Conservation (phyloP, 2,113 vertebrate species). For the Emydura subglobosa region DNA sequence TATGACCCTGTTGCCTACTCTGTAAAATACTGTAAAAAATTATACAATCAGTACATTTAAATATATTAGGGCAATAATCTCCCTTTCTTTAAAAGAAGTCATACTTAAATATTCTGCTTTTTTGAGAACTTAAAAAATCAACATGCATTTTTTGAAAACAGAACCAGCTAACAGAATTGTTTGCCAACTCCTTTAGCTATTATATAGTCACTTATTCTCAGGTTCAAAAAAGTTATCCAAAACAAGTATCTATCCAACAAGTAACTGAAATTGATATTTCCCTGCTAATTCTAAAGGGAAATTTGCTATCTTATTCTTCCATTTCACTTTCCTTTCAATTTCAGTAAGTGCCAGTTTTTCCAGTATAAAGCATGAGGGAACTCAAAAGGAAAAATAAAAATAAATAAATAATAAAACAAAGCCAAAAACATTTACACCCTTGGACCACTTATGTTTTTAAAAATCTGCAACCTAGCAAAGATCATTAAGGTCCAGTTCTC, state of each 20-base stretch:
- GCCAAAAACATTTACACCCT: not conserved
- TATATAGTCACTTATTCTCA: not conserved
- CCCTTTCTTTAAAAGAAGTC: not conserved
- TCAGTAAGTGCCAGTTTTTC: not conserved
- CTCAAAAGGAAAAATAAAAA: not conserved
- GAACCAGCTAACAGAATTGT: not conserved
- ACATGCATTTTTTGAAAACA: not conserved
- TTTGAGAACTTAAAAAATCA: not conserved
- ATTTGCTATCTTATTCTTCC: not conserved
- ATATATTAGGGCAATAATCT: not conserved
- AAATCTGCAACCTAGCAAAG: not conserved
- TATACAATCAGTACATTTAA: not conserved
- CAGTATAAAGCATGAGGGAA: not conserved
- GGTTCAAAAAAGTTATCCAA: not conserved
- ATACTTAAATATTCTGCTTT: not conserved
- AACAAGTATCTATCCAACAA: not conserved
- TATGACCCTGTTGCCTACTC: not conserved
- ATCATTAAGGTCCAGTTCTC: not conserved
- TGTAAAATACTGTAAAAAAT: not conserved
- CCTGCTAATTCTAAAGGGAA: not conserved
- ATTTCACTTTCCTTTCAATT: not conserved
- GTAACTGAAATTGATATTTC: not conserved
- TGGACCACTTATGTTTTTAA: not conserved
- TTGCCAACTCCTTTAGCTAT: not conserved
- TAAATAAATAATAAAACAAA: no score